These are phyloP conservation scores for Tiphia femorata DNA, from an alignment of 2,888 invertebrate species.

Conservation along the genomic window DNA sequence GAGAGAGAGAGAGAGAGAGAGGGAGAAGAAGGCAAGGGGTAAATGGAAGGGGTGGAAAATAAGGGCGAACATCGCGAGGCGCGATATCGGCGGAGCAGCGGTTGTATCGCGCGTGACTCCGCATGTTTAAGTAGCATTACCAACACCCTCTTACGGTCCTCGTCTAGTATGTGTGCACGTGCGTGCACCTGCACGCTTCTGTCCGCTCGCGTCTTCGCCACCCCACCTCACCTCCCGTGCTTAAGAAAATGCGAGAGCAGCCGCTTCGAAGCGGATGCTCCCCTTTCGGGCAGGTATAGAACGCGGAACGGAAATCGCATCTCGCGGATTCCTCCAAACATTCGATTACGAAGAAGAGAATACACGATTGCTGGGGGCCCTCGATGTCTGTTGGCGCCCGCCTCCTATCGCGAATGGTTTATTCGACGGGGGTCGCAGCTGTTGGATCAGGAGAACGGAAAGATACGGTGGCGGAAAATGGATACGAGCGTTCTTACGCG, in stretches of 20 bases:
- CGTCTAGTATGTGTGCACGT: conserved; percentile 16
- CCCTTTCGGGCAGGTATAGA: too few relatives aligned
- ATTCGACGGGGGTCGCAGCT: too few relatives aligned
- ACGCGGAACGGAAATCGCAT: background rate
- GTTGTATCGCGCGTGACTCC: conserved; percentile 53
- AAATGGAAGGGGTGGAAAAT: conserved; percentile 13
- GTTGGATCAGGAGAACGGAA: too few relatives aligned
- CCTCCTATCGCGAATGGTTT: too few relatives aligned
- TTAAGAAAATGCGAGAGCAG: background rate
- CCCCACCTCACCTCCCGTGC: too few relatives aligned
- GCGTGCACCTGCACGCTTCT: conserved; percentile 6
- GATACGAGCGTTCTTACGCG: background rate
- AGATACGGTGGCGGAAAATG: too few relatives aligned
- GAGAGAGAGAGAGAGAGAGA: too few relatives aligned
- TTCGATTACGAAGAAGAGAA: background rate
- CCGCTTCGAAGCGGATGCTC: too few relatives aligned
- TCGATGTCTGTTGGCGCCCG: too few relatives aligned
- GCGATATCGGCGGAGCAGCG: conserved; percentile 40
- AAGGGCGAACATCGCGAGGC: conserved; percentile 18
- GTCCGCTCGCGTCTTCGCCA: background rate
- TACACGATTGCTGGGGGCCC: too few relatives aligned
- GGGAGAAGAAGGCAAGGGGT: too few relatives aligned
- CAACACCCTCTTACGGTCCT: too few relatives aligned
- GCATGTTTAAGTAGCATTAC: conserved; percentile 48
- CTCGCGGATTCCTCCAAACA: background rate